Evolutionary conservation across 2,113 vertebrate species (phyloP), one percentile per base, ranked within the genome.

Genomic region (Callospermophilus lateralis): DNA sequence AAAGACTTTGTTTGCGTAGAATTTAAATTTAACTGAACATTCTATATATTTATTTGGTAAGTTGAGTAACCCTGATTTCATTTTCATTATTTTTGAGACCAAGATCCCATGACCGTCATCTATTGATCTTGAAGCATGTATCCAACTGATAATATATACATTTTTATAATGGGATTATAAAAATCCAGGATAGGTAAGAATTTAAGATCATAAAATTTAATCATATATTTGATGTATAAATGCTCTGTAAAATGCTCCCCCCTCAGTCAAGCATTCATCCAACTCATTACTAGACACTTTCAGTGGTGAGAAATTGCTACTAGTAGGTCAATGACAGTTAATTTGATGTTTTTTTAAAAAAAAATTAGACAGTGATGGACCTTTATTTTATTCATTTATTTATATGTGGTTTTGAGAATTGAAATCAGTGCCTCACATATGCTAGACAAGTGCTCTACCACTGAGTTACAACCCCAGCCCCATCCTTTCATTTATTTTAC

Each of bases 21-120:
- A 84, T 88, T 84, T 55, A 93, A 79, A 93, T 61, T 90, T 70
- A 80, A 94, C 37, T 88, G 26, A 16, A 28, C 22, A 48, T 32
- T 70, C 4, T 89, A 17, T 45, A 61, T 61, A 79, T 93, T 88
- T 37, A 55, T 89, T 85, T 85, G 32, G 16, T 89, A 72, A 95
- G 22, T 80, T 28, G 63, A 28, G 28, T n/a, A 92, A 39, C 45
- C 3, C 22, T 89, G 53, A 89, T 67, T 79, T 34, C 72, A 55
- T 48, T 42, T 95, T 93, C 26, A 34, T 0, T 39, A 84, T 80
- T 88, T 73, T n/a, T 80, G n/a, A 92, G 12, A 89, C 9, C 58
- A 77, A 84, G 48, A 63, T 81, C 3, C 16, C 24, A 76, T 79
- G 37, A 28, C 24, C 42, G 74, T 55, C 15, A 26, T 45, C 19